Percentiles rank a stretch among this genome's conserved stretches.
phyloP scores from a whole-genome alignment of 2,113 vertebrate species.

The Microtus montanus region DNA sequence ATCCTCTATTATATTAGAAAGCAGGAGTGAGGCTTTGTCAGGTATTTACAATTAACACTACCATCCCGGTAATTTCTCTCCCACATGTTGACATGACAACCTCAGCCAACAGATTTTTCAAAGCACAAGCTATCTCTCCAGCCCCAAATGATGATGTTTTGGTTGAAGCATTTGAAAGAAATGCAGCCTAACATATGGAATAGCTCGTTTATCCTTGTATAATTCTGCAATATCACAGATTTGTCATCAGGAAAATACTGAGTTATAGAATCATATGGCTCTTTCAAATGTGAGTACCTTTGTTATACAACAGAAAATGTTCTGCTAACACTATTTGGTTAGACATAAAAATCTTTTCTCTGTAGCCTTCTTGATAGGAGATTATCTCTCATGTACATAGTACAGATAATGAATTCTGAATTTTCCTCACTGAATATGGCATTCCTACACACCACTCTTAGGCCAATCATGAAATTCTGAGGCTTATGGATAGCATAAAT shows the following conservation, averaged over 20 bases:
- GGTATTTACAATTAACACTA: neutral
- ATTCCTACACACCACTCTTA: too few species aligned
- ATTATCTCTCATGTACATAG: too few species aligned
- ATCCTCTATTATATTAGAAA: neutral
- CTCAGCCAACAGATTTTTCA: slow-evolving; percentile 5
- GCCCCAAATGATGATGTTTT: neutral
- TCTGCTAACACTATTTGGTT: neutral
- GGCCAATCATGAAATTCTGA: too few species aligned
- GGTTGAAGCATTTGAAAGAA: slow-evolving; percentile 22
- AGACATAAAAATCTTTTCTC: neutral
- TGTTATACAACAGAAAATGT: neutral
- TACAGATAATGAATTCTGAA: too few species aligned
- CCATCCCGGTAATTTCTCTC: neutral
- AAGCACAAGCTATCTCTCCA: neutral
- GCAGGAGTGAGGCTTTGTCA: neutral
- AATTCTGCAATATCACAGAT: neutral
- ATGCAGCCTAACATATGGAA: neutral
- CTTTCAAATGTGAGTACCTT: slow-evolving; percentile 25
- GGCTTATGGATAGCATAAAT: too few species aligned
- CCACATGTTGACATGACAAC: neutral
- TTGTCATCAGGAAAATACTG: slow-evolving; percentile 26
- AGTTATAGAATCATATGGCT: neutral
- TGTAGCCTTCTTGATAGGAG: too few species aligned
- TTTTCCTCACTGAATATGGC: too few species aligned
- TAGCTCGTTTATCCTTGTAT: neutral